Conservation (phyloP, 2,113 vertebrate genomes). For the Corythornis cristatus region DNA sequence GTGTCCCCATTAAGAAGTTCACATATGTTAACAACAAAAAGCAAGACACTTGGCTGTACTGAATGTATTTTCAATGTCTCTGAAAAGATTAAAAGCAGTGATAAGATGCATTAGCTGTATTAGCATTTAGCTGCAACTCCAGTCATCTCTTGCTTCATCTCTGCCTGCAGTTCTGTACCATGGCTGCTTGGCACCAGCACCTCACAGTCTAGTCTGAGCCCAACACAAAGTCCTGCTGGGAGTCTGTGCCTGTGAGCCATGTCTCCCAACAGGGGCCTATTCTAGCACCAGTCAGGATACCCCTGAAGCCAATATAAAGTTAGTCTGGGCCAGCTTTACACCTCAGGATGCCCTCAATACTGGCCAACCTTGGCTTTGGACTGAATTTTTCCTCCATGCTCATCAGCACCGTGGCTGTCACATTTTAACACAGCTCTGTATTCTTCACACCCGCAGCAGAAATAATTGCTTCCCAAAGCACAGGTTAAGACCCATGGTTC, state of each 20-base stretch:
- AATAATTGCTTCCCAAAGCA: conserved; percentile 4
- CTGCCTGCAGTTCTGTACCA: neutral
- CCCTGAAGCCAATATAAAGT: neutral
- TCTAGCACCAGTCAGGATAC: neutral
- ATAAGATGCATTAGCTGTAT: neutral
- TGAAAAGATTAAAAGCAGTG: neutral
- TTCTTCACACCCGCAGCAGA: neutral
- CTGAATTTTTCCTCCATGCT: neutral
- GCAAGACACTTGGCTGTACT: neutral
- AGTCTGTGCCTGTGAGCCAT: neutral
- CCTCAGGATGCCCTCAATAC: neutral
- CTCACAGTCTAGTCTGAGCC: neutral
- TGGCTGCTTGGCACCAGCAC: neutral
- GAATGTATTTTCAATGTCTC: neutral
- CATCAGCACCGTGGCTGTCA: neutral
- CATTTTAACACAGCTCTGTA: neutral
- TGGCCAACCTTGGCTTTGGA: neutral
- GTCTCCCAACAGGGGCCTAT: neutral
- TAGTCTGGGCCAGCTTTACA: neutral
- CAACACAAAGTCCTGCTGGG: neutral
- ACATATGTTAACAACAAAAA: neutral
- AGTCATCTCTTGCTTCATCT: neutral
- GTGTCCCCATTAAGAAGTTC: neutral
- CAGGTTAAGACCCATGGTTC: neutral
- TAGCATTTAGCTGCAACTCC: neutral